These are phyloP conservation scores for Papilio polytes DNA, from an alignment of 1,140 invertebrate species.

Conservation along the genomic window DNA sequence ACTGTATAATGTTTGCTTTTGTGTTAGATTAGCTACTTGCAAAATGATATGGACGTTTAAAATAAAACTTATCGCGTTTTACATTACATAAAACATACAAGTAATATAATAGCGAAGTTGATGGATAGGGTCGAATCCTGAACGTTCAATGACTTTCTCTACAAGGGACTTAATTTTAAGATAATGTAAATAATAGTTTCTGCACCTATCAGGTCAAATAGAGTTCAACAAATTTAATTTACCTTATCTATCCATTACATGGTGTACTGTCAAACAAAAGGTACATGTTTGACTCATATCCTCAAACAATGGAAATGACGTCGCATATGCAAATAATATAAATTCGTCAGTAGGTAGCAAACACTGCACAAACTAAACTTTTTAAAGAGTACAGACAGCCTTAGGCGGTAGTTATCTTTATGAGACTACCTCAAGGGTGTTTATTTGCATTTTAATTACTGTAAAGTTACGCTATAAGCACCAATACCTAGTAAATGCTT, in stretches of 20 bases:
- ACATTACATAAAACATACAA: slow-evolving; percentile 13
- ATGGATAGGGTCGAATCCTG: background rate
- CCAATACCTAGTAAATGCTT: no score
- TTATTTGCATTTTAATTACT: slow-evolving; percentile 13
- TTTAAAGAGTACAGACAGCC: background rate
- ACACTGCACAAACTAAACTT: background rate
- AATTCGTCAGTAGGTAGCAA: background rate
- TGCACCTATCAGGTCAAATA: background rate
- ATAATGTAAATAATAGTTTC: background rate
- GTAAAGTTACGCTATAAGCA: background rate
- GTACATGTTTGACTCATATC: slow-evolving; percentile 17
- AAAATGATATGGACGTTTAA: slow-evolving; percentile 20
- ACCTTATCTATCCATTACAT: background rate
- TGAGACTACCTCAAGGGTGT: background rate
- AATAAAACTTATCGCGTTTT: slow-evolving; percentile 18
- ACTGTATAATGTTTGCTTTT: slow-evolving; percentile 5
- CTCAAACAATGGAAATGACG: slow-evolving; percentile 20
- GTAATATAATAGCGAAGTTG: background rate
- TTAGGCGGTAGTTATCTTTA: background rate
- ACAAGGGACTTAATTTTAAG: background rate
- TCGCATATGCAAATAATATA: background rate
- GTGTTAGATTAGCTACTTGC: background rate
- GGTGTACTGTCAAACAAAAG: background rate
- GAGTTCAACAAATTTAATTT: background rate
- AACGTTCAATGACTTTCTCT: background rate